These are phyloP conservation scores for Dryas iulia DNA, from an alignment of 1,140 invertebrate species.

Conservation along the genomic window DNA sequence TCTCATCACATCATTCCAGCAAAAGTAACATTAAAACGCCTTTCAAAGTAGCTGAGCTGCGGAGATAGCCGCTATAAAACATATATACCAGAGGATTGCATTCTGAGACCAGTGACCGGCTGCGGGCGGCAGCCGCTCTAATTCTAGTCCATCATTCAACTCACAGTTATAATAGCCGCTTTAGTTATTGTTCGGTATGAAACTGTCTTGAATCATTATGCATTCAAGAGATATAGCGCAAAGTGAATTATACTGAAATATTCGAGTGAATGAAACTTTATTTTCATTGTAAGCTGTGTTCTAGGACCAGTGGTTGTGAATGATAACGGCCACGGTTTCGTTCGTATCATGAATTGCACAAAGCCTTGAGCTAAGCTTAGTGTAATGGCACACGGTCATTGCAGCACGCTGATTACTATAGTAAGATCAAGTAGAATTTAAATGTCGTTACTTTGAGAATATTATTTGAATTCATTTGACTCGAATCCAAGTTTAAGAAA, in stretches of 20 bases:
- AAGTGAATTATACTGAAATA: neutral
- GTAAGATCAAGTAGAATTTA: neutral
- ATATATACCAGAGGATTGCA: conserved; percentile 1
- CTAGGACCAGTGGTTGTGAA: neutral
- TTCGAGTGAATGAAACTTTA: neutral
- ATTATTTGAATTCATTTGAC: neutral
- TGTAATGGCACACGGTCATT: neutral
- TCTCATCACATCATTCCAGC: neutral
- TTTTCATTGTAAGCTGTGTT: neutral
- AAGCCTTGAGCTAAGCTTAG: neutral
- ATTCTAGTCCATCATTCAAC: conserved; percentile 19
- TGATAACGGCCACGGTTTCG: neutral
- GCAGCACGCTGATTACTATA: neutral
- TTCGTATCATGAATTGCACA: neutral
- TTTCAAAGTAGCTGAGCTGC: conserved; percentile 13
- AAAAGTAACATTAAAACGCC: neutral
- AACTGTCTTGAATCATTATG: conserved; percentile 3
- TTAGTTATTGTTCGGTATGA: conserved; percentile 12
- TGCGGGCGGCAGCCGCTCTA: conserved; percentile 18
- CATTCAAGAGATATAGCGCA: neutral
- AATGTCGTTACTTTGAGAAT: neutral
- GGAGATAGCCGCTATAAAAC: conserved; percentile 8
- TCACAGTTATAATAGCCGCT: conserved; percentile 10
- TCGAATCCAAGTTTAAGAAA: neutral
- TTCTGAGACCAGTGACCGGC: conserved; percentile 21